A percentile compares a stretch with the other conserved stretches of the same genome.
Conservation (phyloP, 2,888 invertebrate species). For the Siphonodentalium dalli region DNA sequence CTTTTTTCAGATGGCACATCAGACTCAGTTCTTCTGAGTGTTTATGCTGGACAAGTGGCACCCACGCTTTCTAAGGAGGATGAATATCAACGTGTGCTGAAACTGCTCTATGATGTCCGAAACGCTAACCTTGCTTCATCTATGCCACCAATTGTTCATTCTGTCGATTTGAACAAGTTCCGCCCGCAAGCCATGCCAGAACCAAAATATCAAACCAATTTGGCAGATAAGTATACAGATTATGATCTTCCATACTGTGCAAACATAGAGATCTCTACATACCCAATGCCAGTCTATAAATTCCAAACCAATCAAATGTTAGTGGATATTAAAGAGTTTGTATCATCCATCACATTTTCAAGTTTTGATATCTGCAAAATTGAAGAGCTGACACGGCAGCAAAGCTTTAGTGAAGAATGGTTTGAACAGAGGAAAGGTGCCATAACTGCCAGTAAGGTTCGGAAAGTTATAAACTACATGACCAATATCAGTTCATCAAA, state of each 20-base stretch:
- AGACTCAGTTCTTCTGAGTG: no score
- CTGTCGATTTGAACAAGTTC: conserved; percentile 8
- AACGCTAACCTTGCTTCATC: conserved; percentile 5
- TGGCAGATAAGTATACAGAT: not conserved
- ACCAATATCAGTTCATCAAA: not conserved
- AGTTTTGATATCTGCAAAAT: not conserved
- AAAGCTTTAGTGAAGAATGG: conserved; percentile 9
- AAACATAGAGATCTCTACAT: not conserved
- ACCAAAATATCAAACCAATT: not conserved
- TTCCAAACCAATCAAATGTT: no score
- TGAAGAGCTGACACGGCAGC: conserved; percentile 6
- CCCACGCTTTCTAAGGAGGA: conserved; percentile 2
- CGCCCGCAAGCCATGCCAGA: not conserved
- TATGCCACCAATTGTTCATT: conserved; percentile 15
- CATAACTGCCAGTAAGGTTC: conserved; percentile 7
- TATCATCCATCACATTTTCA: not conserved
- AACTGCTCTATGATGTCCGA: conserved; percentile 7
- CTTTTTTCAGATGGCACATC: no score
- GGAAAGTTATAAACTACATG: not conserved
- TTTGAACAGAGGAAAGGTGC: conserved; percentile 7
- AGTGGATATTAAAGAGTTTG: conserved; percentile 6
- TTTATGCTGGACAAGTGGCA: not conserved
- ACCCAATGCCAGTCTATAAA: conserved; percentile 9
- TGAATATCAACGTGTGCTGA: conserved; percentile 9
- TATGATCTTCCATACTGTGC: not conserved